phyloP scores from a whole-genome alignment of 2,113 vertebrate species.

The Zosterops hypoxanthus region DNA sequence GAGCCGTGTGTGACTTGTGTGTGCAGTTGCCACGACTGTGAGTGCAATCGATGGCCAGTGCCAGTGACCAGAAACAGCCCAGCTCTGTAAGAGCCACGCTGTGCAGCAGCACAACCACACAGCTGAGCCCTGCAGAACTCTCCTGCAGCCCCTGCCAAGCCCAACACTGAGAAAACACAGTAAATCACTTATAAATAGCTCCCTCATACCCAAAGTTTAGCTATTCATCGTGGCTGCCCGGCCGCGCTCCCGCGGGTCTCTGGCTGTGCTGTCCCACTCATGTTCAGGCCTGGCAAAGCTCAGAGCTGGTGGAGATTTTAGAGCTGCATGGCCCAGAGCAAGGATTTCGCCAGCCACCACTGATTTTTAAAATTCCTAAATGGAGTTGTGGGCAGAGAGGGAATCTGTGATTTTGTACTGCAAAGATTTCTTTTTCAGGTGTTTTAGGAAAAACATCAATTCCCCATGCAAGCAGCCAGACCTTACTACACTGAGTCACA shows the following conservation, averaged over 20 bases:
- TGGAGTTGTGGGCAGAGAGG: not conserved
- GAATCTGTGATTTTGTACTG: rapidly evolving
- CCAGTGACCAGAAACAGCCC: not conserved
- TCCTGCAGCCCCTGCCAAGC: constrained; percentile 5
- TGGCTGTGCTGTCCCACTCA: not conserved
- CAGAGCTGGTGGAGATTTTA: not conserved
- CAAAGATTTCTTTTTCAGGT: not conserved
- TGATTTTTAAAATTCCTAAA: not conserved
- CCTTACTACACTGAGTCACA: rapidly evolving
- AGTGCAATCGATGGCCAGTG: not conserved
- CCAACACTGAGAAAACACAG: not conserved
- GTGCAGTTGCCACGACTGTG: not conserved
- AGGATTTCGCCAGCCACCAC: not conserved
- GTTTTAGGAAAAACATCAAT: not conserved
- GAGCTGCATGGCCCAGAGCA: not conserved
- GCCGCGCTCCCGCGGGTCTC: not conserved
- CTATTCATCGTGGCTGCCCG: not conserved
- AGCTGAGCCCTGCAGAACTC: not conserved
- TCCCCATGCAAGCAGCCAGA: not conserved
- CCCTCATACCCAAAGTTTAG: rapidly evolving
- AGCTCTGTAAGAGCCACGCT: not conserved
- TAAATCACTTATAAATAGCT: constrained; percentile 24
- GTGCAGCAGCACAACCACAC: not conserved
- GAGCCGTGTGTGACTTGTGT: not conserved
- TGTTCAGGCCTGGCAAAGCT: not conserved